phyloP scores from a whole-genome alignment of 2,888 invertebrate genomes.

The Myopa testacea region DNA sequence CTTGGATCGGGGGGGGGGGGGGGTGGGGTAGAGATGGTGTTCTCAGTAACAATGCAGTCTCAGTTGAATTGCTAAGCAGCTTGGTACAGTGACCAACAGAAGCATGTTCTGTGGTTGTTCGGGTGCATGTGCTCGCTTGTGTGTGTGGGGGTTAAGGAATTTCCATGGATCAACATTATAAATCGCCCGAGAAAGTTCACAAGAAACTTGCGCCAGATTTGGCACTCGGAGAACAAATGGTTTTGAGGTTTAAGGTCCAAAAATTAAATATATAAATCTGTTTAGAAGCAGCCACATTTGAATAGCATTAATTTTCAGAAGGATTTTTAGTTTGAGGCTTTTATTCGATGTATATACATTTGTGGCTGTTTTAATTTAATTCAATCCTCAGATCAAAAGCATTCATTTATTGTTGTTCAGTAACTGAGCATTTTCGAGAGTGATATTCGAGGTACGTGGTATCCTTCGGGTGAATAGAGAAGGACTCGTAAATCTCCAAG shows the following conservation, averaged over 20 bases:
- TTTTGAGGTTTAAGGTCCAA: neutral
- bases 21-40: neutral
- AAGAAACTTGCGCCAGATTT: neutral
- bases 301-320: no score
- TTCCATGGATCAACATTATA: neutral
- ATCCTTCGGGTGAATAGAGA: no score
- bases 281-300: no score
- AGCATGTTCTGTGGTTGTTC: neutral
- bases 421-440: no score
- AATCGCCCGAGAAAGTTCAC: neutral
- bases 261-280: no score
- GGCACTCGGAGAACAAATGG: neutral
- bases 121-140: neutral
- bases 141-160: neutral
- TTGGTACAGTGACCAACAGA: conserved; percentile 9
- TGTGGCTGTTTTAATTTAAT: no score
- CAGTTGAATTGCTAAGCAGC: conserved; percentile 10
- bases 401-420: no score
- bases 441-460: no score
- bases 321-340: no score
- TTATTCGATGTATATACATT: no score
- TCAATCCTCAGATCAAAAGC: no score
- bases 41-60: neutral
- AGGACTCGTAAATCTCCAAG: no score
- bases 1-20: neutral